These are phyloP conservation scores for Hesperophylax magnus DNA, from an alignment of 1,140 invertebrate species.

Conservation along the genomic window DNA sequence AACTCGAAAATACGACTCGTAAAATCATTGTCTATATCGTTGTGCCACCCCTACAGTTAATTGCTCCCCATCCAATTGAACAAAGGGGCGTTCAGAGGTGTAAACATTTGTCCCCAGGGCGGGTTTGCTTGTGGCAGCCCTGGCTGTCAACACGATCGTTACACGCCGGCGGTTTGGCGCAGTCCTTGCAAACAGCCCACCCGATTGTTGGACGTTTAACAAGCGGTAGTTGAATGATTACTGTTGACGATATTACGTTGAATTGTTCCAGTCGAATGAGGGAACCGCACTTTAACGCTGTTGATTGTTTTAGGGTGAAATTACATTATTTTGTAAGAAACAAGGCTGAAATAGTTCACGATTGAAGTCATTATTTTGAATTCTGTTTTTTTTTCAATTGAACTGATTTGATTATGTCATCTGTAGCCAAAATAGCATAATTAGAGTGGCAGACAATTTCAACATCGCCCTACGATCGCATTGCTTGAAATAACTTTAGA, in stretches of 20 bases:
- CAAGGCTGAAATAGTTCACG: no score
- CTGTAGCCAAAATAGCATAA: no score
- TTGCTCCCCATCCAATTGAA: slow-evolving; percentile 6
- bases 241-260: background rate
- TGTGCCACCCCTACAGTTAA: background rate
- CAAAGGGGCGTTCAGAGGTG: slow-evolving; percentile 27
- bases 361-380: no score
- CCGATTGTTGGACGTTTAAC: slow-evolving; percentile 28
- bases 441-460: no score
- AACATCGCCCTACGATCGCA: no score
- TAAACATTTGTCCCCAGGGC: slow-evolving; percentile 51
- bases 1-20: no score
- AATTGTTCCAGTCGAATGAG: background rate
- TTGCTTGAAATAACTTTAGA: no score
- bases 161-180: slow-evolving; percentile 2
- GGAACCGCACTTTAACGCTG: slow-evolving; percentile 4
- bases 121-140: slow-evolving; percentile 9
- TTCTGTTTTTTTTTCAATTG: no score
- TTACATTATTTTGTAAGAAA: background rate
- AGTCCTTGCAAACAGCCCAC: slow-evolving; percentile 20
- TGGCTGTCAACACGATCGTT: slow-evolving; percentile 35
- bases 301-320: background rate
- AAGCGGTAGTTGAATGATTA: slow-evolving; percentile 1
- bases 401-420: no score
- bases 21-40: no score